phyloP scores from a whole-genome alignment of 2,888 invertebrate genomes.

The Hedychridium roseum region DNA sequence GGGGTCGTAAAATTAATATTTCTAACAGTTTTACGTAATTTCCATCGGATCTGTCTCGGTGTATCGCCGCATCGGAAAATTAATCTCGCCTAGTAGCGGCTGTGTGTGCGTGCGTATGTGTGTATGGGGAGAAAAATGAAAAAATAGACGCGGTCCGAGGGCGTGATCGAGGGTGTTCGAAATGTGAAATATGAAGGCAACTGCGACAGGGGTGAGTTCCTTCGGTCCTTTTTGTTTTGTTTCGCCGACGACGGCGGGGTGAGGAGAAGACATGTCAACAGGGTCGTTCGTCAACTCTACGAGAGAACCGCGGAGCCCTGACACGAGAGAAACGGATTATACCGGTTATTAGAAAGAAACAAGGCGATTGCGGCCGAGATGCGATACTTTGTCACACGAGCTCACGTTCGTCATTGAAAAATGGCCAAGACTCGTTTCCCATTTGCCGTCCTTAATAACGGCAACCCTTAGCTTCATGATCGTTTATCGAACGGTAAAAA shows the following conservation, averaged over 20 bases:
- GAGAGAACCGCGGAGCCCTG: conserved; percentile 19
- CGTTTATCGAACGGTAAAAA: too few relatives aligned
- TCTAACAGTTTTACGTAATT: too few relatives aligned
- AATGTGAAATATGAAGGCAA: conserved; percentile 54
- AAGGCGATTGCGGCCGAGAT: conserved; percentile 17
- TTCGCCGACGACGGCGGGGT: conserved; percentile 40
- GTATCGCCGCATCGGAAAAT: conserved; percentile 44
- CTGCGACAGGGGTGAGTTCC: conserved; percentile 28
- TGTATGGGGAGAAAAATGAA: conserved; percentile 17
- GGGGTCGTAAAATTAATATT: too few relatives aligned
- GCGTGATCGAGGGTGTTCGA: conserved; percentile 44
- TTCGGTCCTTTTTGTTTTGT: conserved; percentile 49
- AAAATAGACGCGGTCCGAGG: conserved; percentile 13
- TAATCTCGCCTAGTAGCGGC: conserved; percentile 42
- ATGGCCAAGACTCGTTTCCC: too few relatives aligned
- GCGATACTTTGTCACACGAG: conserved; percentile 30
- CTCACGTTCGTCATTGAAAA: conserved; percentile 17
- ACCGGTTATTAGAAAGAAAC: conserved; percentile 35
- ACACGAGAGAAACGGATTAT: conserved; percentile 39
- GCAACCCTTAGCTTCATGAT: too few relatives aligned
- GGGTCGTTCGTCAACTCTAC: conserved; percentile 55
- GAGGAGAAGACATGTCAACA: conserved; percentile 59
- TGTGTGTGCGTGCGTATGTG: conserved; percentile 24
- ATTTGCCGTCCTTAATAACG: too few relatives aligned
- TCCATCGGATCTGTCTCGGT: too few relatives aligned